Percentiles rank a stretch among this genome's conserved stretches.
Conservation (phyloP, 2,113 vertebrate species). For the Thermophis baileyi region DNA sequence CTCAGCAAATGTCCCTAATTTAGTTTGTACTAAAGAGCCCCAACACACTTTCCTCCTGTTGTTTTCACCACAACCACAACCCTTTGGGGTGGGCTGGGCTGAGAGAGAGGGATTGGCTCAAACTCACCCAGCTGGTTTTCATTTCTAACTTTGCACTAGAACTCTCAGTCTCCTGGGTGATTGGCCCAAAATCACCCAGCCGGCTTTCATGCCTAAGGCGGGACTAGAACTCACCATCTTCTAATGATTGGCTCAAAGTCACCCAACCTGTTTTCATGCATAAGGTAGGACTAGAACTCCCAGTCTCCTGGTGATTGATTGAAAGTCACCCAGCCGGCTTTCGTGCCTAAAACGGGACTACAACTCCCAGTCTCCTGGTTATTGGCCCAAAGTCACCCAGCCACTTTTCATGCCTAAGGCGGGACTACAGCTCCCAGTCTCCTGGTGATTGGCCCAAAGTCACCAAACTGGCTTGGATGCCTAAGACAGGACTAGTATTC, state of each 20-base stretch:
- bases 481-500: too few species aligned
- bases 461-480: not conserved
- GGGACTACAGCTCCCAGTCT: not conserved
- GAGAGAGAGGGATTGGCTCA: not conserved
- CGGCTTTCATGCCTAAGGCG: accelerated
- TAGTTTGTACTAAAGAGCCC: not conserved
- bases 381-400: not conserved
- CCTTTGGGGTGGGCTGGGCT: not conserved
- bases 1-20: not conserved
- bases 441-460: not conserved
- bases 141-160: not conserved
- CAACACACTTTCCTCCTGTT: not conserved
- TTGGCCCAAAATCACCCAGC: not conserved
- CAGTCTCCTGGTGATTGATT: not conserved
- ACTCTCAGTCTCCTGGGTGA: not conserved
- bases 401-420: not conserved
- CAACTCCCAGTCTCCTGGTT: not conserved
- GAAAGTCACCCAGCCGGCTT: accelerated
- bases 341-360: too few species aligned
- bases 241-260: not conserved
- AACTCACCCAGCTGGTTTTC: not conserved
- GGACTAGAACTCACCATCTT: too few species aligned
- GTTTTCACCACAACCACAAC: not conserved
- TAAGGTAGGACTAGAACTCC: not conserved
- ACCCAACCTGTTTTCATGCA: too few species aligned